These are phyloP conservation scores for Myripristis murdjan DNA, from an alignment of 2,797 vertebrate species.

Conservation along the genomic window DNA sequence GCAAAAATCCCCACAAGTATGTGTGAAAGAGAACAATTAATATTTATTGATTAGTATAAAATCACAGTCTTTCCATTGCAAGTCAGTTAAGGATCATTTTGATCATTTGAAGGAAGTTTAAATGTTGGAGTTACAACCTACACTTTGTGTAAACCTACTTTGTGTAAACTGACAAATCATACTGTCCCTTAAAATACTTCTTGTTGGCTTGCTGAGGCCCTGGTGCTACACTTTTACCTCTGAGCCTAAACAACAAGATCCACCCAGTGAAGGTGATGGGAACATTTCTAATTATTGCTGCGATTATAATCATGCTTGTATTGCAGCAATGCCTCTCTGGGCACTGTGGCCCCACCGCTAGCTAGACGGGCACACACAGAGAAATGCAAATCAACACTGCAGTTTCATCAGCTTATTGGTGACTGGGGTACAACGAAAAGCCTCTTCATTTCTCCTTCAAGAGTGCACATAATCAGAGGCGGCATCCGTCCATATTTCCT, in stretches of 20 bases:
- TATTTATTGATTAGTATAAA: too few species aligned
- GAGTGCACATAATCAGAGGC: conserved; percentile 71
- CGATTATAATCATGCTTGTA: conserved; percentile 79
- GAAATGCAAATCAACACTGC: conserved; percentile 72
- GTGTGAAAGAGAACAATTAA: too few species aligned
- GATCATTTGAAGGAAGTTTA: too few species aligned
- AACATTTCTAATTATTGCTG: conserved; percentile 80
- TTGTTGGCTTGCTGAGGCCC: conserved; percentile 43
- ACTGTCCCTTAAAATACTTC: conserved; percentile 8
- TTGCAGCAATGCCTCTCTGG: conserved; percentile 56
- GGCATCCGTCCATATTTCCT: conserved; percentile 51
- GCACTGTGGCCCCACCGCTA: conserved; percentile 65
- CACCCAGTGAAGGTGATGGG: conserved; percentile 62
- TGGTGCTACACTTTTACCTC: conserved; percentile 68
- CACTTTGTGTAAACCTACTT: too few species aligned
- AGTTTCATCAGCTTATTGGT: conserved; percentile 71
- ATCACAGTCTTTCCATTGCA: too few species aligned
- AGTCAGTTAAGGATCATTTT: too few species aligned
- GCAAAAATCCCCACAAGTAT: too few species aligned
- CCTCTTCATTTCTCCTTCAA: conserved; percentile 65
- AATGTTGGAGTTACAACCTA: too few species aligned
- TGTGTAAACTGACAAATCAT: conserved; percentile 9
- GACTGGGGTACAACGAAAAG: conserved; percentile 60
- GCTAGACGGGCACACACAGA: conserved; percentile 57
- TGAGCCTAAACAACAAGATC: conserved; percentile 69